phyloP scores from a whole-genome alignment of 1,140 invertebrate genomes.

The Megalonaias nervosa region DNA sequence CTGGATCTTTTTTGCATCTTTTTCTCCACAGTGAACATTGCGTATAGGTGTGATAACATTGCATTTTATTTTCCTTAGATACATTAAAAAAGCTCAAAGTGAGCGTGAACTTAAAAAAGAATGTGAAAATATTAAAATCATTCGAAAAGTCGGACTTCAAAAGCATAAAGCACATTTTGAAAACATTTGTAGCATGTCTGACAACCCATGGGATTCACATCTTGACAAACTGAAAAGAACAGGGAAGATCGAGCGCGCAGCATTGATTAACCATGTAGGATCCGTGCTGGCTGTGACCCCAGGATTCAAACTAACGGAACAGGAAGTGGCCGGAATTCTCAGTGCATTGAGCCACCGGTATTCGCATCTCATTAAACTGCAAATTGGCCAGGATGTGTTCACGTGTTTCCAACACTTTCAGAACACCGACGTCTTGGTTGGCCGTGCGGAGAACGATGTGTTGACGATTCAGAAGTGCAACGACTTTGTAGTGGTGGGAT shows the following conservation, averaged over 20 bases:
- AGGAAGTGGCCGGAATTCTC: background rate
- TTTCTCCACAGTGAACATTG: too few relatives aligned
- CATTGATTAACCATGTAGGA: constrained; percentile 6
- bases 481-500: constrained; percentile 25
- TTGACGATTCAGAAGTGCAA: constrained; percentile 13
- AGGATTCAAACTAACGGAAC: background rate
- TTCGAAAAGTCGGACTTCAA: too few relatives aligned
- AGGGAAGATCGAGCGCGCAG: constrained; percentile 16
- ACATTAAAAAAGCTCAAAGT: too few relatives aligned
- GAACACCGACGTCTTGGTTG: constrained; percentile 5
- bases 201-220: background rate
- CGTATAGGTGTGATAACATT: too few relatives aligned
- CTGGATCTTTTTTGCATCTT: too few relatives aligned
- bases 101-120: too few relatives aligned
- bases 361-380: constrained; percentile 3
- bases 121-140: too few relatives aligned
- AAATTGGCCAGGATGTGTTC: background rate
- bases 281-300: constrained; percentile 3
- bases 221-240: background rate
- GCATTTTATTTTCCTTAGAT: too few relatives aligned
- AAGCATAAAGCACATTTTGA: too few relatives aligned
- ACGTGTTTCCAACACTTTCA: constrained; percentile 14
- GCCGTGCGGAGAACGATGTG: constrained; percentile 4
- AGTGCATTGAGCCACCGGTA: constrained; percentile 4
- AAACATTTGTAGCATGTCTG: too few relatives aligned